A percentile compares a stretch with the other conserved stretches of the same genome.
phyloP scores from a whole-genome alignment of 1,140 invertebrate species.

The Bursaphelenchus mucronatus region DNA sequence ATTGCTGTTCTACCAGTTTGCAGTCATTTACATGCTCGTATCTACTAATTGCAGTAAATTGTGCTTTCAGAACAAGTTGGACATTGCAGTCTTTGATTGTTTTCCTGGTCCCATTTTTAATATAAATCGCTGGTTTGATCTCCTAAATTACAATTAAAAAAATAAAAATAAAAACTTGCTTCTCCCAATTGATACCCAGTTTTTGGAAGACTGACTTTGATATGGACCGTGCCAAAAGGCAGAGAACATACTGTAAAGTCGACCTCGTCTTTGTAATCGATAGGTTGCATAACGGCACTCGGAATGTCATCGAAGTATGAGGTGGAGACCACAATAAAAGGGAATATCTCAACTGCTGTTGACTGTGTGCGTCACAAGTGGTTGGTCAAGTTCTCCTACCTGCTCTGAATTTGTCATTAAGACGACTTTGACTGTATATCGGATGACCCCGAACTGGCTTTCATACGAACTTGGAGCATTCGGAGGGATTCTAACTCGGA shows the following conservation, averaged over 20 bases:
- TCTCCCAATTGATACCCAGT: constrained; percentile 52
- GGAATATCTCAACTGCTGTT: constrained; percentile 46
- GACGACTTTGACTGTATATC: constrained; percentile 46
- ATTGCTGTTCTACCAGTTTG: constrained; percentile 48
- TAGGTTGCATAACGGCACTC: constrained; percentile 39
- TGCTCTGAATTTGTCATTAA: constrained; percentile 45
- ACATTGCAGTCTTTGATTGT: constrained; percentile 47
- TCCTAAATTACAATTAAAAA: constrained; percentile 16
- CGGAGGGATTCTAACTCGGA: constrained; percentile 44
- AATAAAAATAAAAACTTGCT: constrained; percentile 25
- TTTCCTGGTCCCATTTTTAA: constrained; percentile 51
- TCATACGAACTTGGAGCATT: constrained; percentile 49
- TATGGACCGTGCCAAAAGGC: constrained; percentile 50
- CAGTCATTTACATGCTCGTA: constrained; percentile 57
- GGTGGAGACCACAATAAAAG: constrained; percentile 47
- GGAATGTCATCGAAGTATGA: constrained; percentile 56
- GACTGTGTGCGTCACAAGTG: constrained; percentile 36
- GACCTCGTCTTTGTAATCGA: constrained; percentile 56
- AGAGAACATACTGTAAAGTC: constrained; percentile 57
- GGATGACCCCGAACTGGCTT: constrained; percentile 54
- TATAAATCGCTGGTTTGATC: constrained; percentile 23
- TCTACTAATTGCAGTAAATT: constrained; percentile 46
- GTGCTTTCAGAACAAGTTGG: constrained; percentile 48
- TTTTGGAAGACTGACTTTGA: constrained; percentile 45
- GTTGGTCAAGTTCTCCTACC: constrained; percentile 17